Percentiles rank a stretch among this genome's conserved stretches.
Evolutionary conservation across 1,140 invertebrate species (phyloP).

Genomic region (Tetramorium simillimum): DNA sequence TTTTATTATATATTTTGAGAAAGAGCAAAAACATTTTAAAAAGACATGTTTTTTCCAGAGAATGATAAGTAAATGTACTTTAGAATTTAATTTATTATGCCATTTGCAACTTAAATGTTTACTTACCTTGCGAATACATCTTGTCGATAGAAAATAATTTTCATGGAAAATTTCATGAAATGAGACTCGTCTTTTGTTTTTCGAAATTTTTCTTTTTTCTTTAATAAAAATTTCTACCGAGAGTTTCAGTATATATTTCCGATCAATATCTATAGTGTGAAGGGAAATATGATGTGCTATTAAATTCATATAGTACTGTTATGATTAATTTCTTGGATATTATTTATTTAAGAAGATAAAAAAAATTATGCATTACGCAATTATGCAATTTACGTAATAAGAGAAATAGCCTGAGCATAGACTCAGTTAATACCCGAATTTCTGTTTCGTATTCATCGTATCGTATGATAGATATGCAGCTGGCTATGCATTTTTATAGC

Average conservation of each 20-base stretch:
- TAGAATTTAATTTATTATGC: slow-evolving; percentile 19
- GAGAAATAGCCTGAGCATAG: neutral
- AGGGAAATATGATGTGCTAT: neutral
- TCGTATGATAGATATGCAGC: neutral
- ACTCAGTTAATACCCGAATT: neutral
- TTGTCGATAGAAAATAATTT: neutral
- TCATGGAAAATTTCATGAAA: neutral
- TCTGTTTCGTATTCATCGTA: neutral
- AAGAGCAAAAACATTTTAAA: neutral
- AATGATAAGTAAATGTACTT: slow-evolving; percentile 4
- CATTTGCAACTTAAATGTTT: neutral
- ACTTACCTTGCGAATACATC: slow-evolving; percentile 15
- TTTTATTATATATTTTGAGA: slow-evolving; percentile 10
- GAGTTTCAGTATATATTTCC: neutral
- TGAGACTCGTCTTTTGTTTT: neutral
- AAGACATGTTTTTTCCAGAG: neutral
- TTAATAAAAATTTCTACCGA: neutral
- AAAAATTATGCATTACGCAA: too few species aligned
- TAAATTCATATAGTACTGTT: neutral
- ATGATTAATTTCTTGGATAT: neutral
- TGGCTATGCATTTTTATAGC: neutral
- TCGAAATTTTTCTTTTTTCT: neutral
- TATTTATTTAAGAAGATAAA: neutral
- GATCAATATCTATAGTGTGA: neutral
- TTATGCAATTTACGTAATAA: neutral